Evolutionary conservation across 2,888 invertebrate species (phyloP).

Genomic region (Apeira syringaria): DNA sequence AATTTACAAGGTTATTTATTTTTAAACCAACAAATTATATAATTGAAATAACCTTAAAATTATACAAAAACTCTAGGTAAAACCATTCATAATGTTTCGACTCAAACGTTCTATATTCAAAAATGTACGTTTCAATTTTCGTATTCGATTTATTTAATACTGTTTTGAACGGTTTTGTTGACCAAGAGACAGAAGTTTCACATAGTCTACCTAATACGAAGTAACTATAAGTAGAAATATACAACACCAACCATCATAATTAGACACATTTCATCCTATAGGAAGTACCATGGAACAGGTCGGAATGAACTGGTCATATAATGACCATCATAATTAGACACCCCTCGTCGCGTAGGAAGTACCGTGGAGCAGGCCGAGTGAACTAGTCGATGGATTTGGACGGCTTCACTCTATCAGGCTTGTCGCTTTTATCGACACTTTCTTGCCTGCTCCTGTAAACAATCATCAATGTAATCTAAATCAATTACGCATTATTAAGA

Average conservation of each 20-base stretch:
- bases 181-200: slow-evolving; percentile 38
- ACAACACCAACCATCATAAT: slow-evolving; percentile 40
- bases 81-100: too few species aligned
- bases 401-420: slow-evolving; percentile 69
- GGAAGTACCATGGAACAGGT: slow-evolving; percentile 22
- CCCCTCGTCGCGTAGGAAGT: slow-evolving; percentile 15
- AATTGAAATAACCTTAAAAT: too few species aligned
- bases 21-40: too few species aligned
- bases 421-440: slow-evolving; percentile 65
- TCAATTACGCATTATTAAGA: too few species aligned
- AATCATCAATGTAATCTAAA: too few species aligned
- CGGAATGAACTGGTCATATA: slow-evolving; percentile 20
- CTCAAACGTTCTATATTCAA: too few species aligned
- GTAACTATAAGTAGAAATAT: slow-evolving; percentile 61
- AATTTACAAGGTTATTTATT: too few species aligned
- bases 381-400: slow-evolving; percentile 76
- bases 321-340: slow-evolving; percentile 31
- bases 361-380: slow-evolving; percentile 27
- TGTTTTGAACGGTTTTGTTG: too few species aligned
- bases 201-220: slow-evolving; percentile 52
- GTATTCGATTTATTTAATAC: too few species aligned
- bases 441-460: slow-evolving; percentile 68
- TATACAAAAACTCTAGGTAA: too few species aligned
- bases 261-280: slow-evolving; percentile 10
- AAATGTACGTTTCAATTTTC: too few species aligned